A percentile compares a stretch with the other conserved stretches of the same genome.
Evolutionary conservation across 1,140 invertebrate genomes (phyloP).

Genomic region (Calephelis nemesis): DNA sequence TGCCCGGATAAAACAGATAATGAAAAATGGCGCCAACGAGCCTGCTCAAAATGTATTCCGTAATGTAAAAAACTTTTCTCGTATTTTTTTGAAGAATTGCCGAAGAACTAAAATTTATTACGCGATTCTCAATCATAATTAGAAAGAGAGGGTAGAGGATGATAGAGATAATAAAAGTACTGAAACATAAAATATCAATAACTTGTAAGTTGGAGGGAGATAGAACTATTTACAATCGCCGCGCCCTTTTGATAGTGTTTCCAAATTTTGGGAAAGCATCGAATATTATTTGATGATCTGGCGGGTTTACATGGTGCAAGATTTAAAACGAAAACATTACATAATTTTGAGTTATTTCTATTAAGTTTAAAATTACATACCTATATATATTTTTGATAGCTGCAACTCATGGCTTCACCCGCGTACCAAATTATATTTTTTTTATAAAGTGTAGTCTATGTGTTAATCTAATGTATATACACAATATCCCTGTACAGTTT

Average conservation of each 20-base stretch:
- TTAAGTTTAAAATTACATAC: no score
- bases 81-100: constrained; percentile 47
- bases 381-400: no score
- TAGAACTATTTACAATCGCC: constrained; percentile 49
- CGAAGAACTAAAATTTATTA: constrained; percentile 56
- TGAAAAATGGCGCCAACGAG: constrained; percentile 46
- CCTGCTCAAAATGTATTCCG: constrained; percentile 40
- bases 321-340: constrained; percentile 9
- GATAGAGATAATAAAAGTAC: constrained; percentile 29
- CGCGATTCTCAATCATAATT: constrained; percentile 58
- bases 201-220: constrained; percentile 37
- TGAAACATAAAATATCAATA: constrained; percentile 38
- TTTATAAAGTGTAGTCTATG: no score
- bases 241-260: constrained; percentile 76
- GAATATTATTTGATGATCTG: constrained; percentile 64
- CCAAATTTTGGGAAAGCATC: constrained; percentile 76
- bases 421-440: no score
- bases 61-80: constrained; percentile 49
- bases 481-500: no score
- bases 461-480: no score
- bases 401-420: no score
- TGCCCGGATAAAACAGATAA: constrained; percentile 38
- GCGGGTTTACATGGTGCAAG: constrained; percentile 49
- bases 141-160: constrained; percentile 34
- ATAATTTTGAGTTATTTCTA: no score